These are phyloP conservation scores for Pachypeltis micranthus DNA, from an alignment of 1,140 invertebrate genomes.

Conservation along the genomic window DNA sequence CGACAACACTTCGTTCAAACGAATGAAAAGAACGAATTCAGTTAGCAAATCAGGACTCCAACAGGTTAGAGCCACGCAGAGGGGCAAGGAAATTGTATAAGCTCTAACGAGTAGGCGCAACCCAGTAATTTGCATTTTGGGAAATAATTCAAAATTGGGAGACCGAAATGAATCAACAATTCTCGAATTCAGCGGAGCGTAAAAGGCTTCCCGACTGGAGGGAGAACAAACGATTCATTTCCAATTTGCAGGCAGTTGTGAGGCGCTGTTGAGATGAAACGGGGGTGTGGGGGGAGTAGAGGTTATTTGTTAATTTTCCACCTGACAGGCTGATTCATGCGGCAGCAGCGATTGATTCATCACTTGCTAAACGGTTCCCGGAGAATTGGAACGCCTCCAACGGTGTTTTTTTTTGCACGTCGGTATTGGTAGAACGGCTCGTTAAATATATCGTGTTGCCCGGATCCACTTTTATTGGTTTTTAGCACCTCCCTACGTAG, in stretches of 20 bases:
- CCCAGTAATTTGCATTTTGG: background rate
- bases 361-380: background rate
- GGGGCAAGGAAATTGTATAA: too few species aligned
- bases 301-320: slow-evolving; percentile 8
- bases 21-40: too few species aligned
- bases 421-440: too few species aligned
- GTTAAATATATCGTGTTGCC: too few species aligned
- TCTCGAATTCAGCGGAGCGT: background rate
- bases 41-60: too few species aligned
- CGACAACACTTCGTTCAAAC: too few species aligned
- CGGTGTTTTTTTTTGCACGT: too few species aligned
- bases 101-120: too few species aligned
- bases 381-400: background rate
- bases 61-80: too few species aligned
- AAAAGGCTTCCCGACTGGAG: background rate
- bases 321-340: slow-evolving; percentile 6
- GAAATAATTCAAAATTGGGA: background rate
- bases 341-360: slow-evolving; percentile 1
- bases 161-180: background rate
- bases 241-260: background rate
- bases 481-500: too few species aligned
- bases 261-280: background rate
- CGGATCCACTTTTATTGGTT: too few species aligned
- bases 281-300: background rate
- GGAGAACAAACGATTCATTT: background rate